Percentiles rank a stretch among this genome's conserved stretches.
phyloP scores from a whole-genome alignment of 2,113 vertebrate genomes.

The Oreocharis arfaki region DNA sequence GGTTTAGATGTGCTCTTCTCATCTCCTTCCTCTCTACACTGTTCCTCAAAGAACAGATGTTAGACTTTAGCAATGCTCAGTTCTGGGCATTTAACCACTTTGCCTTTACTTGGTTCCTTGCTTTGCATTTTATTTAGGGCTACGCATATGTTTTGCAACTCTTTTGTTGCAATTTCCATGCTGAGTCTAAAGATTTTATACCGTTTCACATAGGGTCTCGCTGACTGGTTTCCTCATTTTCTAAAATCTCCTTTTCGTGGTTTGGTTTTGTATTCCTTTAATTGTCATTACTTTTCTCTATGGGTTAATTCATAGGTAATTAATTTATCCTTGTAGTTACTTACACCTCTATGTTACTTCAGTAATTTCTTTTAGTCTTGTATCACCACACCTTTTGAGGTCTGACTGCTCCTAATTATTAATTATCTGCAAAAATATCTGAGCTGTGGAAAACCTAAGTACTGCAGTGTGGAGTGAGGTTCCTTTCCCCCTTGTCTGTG shows the following conservation, averaged over 20 bases:
- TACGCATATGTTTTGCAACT: conserved; percentile 23
- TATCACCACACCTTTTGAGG: not conserved
- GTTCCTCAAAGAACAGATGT: conserved; percentile 22
- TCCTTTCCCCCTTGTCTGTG: not conserved
- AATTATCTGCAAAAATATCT: not conserved
- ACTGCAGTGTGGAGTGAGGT: not conserved
- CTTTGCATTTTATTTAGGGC: conserved; percentile 37
- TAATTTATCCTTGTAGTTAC: not conserved
- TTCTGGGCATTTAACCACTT: not conserved
- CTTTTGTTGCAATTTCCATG: conserved; percentile 45
- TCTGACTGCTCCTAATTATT: not conserved
- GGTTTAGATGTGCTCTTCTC: not conserved
- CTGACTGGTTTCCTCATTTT: conserved; percentile 36
- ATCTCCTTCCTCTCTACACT: not conserved
- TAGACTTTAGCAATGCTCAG: not conserved
- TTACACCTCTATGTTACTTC: not conserved
- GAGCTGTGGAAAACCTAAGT: not conserved
- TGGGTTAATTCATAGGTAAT: not conserved
- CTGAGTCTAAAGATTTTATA: conserved; percentile 51
- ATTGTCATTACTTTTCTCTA: not conserved
- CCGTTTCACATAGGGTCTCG: not conserved
- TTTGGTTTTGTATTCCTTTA: not conserved
- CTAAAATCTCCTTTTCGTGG: not conserved
- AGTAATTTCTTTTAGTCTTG: not conserved
- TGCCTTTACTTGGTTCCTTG: conserved; percentile 17